phyloP scores from a whole-genome alignment of 2,888 invertebrate species.

The Tachystola acroxantha region DNA sequence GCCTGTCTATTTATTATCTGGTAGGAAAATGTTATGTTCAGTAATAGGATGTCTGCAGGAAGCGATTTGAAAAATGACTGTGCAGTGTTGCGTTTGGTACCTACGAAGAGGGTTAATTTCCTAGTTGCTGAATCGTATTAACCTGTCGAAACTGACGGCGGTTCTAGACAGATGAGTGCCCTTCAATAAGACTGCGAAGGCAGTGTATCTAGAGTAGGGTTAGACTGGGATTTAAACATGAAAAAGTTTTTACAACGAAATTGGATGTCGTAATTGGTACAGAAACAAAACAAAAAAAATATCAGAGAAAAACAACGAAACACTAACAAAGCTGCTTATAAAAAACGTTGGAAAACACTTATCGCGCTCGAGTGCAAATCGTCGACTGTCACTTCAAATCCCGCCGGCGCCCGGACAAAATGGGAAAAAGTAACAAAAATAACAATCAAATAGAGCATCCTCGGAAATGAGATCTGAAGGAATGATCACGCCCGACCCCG shows the following conservation, averaged over 20 bases:
- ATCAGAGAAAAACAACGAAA: conserved; percentile 41
- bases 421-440: conserved; percentile 73
- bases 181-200: conserved; percentile 18
- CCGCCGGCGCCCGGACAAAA: conserved; percentile 54
- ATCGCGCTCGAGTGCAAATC: conserved; percentile 74
- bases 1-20: too few relatives aligned
- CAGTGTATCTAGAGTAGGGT: too few relatives aligned
- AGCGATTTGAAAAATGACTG: conserved; percentile 23
- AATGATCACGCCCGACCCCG: conserved; percentile 74
- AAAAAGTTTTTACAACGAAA: neutral
- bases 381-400: conserved; percentile 75
- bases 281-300: conserved; percentile 12
- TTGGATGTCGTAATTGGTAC: neutral
- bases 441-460: conserved; percentile 77
- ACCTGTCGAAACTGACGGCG: conserved; percentile 27
- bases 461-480: conserved; percentile 76
- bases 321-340: conserved; percentile 69
- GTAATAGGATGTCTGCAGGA: conserved; percentile 5
- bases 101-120: conserved; percentile 29
- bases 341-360: conserved; percentile 73
- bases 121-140: conserved; percentile 25
- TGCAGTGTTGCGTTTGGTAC: conserved; percentile 15
- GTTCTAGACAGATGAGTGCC: conserved; percentile 24
- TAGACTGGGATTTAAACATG: too few relatives aligned
- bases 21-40: too few relatives aligned